A percentile compares a stretch with the other conserved stretches of the same genome.
These are phyloP conservation scores for Pseudolycoriella hygida DNA, from an alignment of 2,888 invertebrate species.

Conservation along the genomic window DNA sequence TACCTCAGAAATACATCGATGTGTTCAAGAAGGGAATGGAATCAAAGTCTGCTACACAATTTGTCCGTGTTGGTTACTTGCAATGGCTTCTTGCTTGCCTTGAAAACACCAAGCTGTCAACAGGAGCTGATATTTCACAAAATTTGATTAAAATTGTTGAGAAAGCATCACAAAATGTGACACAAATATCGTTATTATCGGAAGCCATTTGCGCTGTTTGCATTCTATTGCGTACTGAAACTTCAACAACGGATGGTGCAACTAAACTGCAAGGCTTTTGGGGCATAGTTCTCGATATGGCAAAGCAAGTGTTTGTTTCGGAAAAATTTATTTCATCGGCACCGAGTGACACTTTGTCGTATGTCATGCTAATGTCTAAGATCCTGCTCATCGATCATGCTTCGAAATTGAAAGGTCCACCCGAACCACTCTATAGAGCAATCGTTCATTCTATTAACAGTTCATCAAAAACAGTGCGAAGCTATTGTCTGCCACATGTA, in stretches of 20 bases:
- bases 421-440: conserved; percentile 50
- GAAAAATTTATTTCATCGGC: conserved; percentile 62
- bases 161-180: conserved; percentile 54
- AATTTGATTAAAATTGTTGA: conserved; percentile 52
- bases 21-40: conserved; percentile 54
- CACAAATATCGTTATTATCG: conserved; percentile 47
- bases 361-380: conserved; percentile 57
- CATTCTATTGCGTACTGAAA: conserved; percentile 43
- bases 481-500: conserved; percentile 40
- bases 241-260: conserved; percentile 28
- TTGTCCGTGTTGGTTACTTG: conserved; percentile 62
- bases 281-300: conserved; percentile 51
- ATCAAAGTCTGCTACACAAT: conserved; percentile 58
- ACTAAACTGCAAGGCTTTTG: conserved; percentile 39
- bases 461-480: conserved; percentile 40
- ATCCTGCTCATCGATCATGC: conserved; percentile 50
- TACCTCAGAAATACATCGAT: conserved; percentile 46
- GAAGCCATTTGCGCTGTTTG: conserved; percentile 55
- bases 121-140: conserved; percentile 35
- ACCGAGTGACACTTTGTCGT: conserved; percentile 48
- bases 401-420: conserved; percentile 44
- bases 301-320: conserved; percentile 63
- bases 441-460: conserved; percentile 50
- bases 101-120: conserved; percentile 32
- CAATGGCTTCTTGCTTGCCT: conserved; percentile 53